These are phyloP conservation scores for Sylvilagus floridanus DNA, from an alignment of 2,797 vertebrate genomes.

Conservation along the genomic window DNA sequence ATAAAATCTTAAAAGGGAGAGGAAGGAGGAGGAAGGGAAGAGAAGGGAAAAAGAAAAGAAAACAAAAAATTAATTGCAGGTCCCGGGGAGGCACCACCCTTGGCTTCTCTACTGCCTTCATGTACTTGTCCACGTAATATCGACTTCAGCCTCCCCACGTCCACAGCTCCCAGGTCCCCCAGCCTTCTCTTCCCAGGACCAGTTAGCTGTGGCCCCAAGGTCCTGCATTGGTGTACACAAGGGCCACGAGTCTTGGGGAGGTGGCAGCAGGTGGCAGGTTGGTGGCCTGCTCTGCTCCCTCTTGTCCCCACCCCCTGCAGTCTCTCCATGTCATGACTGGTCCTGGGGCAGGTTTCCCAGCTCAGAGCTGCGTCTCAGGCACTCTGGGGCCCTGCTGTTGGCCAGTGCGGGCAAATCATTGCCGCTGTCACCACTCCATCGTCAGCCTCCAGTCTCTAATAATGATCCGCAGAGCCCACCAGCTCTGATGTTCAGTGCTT, in stretches of 20 bases:
- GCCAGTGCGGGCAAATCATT: not conserved
- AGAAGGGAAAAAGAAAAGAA: too few relatives aligned
- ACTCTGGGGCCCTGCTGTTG: not conserved
- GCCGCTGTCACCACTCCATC: too few relatives aligned
- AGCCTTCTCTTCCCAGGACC: not conserved
- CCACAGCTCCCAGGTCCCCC: not conserved
- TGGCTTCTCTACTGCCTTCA: not conserved
- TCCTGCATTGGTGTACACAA: not conserved
- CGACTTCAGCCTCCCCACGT: not conserved
- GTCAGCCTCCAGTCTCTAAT: not conserved
- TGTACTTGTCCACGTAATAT: not conserved
- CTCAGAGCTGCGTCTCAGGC: not conserved
- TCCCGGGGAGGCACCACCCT: rapidly evolving
- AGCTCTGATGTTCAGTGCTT: not conserved
- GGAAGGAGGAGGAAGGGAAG: too few relatives aligned
- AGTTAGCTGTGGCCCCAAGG: not conserved
- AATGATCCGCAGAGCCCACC: not conserved
- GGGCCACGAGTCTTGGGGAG: not conserved
- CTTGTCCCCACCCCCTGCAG: not conserved
- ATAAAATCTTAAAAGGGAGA: too few relatives aligned
- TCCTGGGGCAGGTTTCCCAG: too few relatives aligned
- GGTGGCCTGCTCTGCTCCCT: not conserved
- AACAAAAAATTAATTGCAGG: not conserved
- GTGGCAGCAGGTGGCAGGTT: not conserved
- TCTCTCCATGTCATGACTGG: not conserved